These are phyloP conservation scores for Margarornis squamiger DNA, from an alignment of 2,797 vertebrate genomes.

Conservation along the genomic window DNA sequence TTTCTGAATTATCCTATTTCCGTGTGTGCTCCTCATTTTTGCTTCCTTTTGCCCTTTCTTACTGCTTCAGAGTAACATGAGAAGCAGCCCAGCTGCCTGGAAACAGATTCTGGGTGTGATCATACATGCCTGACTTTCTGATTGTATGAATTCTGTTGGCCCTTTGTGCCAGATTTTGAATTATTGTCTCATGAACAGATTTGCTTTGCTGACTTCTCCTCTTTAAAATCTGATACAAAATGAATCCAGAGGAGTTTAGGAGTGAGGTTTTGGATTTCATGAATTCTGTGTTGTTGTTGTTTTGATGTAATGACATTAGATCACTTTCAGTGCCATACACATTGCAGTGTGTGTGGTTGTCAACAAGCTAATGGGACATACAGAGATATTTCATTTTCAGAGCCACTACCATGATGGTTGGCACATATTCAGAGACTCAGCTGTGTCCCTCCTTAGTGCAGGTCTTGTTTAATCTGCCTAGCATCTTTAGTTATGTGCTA, in stretches of 20 bases:
- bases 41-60: neutral
- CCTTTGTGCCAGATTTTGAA: neutral
- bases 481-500: neutral
- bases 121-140: neutral
- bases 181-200: neutral
- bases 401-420: neutral
- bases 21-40: neutral
- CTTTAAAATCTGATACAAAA: neutral
- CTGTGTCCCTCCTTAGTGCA: neutral
- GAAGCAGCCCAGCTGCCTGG: neutral
- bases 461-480: neutral
- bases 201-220: neutral
- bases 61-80: neutral
- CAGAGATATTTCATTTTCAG: neutral
- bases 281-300: neutral
- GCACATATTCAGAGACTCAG: neutral
- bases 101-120: neutral
- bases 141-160: neutral
- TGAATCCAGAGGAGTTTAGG: neutral
- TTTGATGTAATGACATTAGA: neutral
- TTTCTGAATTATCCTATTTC: neutral
- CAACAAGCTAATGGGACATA: neutral
- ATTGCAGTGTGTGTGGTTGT: neutral
- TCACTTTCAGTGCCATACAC: neutral
- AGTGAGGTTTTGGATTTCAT: neutral